Percentiles rank a stretch among this genome's conserved stretches.
These are phyloP conservation scores for Eupithecia tripunctaria DNA, from an alignment of 2,888 invertebrate species.

Conservation along the genomic window DNA sequence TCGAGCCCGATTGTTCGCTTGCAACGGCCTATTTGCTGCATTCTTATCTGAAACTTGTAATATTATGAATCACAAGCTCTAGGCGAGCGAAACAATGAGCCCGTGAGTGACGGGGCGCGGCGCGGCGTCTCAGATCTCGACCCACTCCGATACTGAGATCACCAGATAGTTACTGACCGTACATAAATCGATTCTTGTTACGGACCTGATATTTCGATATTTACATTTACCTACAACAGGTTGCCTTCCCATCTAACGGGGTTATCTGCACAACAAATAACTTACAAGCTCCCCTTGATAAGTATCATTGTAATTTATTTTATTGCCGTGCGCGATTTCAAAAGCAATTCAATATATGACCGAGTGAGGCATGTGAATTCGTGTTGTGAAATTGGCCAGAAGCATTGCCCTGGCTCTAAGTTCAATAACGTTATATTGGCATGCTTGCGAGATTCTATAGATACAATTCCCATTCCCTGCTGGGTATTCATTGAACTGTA, in stretches of 20 bases:
- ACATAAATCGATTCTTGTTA: slow-evolving; percentile 78
- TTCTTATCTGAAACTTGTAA: slow-evolving; percentile 77
- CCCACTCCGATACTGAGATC: slow-evolving; percentile 68
- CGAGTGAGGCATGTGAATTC: slow-evolving; percentile 41
- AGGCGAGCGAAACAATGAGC: slow-evolving; percentile 73
- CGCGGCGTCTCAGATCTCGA: slow-evolving; percentile 76
- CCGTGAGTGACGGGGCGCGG: slow-evolving; percentile 76
- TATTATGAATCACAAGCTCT: slow-evolving; percentile 77
- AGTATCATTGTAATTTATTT: slow-evolving; percentile 56
- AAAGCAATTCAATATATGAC: slow-evolving; percentile 43
- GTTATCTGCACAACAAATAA: slow-evolving; percentile 62
- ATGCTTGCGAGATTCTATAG: slow-evolving; percentile 31
- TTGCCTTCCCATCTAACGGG: slow-evolving; percentile 73
- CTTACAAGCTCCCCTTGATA: slow-evolving; percentile 52
- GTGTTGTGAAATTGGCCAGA: slow-evolving; percentile 42
- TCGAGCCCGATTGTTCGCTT: slow-evolving; percentile 67
- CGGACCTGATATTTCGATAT: slow-evolving; percentile 73
- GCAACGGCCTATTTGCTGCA: slow-evolving; percentile 79
- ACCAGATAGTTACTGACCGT: slow-evolving; percentile 69
- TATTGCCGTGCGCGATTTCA: slow-evolving; percentile 51
- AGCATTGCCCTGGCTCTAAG: slow-evolving; percentile 35
- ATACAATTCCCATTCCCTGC: slow-evolving; percentile 28
- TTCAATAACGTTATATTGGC: slow-evolving; percentile 42
- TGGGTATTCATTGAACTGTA: slow-evolving; percentile 22
- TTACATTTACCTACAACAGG: slow-evolving; percentile 69